Percentiles rank a stretch among this genome's conserved stretches.
Conservation (phyloP, 2,113 vertebrate genomes). For the Cavia porcellus region DNA sequence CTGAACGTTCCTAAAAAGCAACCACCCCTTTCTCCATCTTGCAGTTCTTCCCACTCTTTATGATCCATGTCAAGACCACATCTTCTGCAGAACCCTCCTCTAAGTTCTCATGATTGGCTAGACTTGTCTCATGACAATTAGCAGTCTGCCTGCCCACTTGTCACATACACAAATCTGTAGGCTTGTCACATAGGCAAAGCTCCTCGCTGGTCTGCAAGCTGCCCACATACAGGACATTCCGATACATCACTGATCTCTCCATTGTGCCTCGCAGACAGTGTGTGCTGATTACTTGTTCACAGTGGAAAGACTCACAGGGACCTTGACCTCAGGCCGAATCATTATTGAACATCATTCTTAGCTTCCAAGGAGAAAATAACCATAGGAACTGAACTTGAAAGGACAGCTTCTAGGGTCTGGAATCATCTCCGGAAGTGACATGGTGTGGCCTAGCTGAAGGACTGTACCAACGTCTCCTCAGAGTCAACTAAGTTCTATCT, state of each 20-base stretch:
- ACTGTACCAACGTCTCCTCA: not conserved
- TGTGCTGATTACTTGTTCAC: not conserved
- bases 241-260: fast-evolving
- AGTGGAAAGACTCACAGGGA: not conserved
- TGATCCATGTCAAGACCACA: not conserved
- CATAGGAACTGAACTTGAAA: not conserved
- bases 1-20: too few relatives aligned
- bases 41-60: not conserved
- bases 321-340: not conserved
- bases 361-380: constrained; percentile 62
- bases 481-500: not conserved
- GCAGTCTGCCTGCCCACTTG: not conserved
- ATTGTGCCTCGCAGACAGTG: not conserved
- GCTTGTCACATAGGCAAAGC: not conserved
- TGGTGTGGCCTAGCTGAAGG: not conserved
- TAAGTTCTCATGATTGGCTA: not conserved
- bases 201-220: not conserved
- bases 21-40: not conserved
- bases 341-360: not conserved
- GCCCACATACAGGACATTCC: too few relatives aligned
- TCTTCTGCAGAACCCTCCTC: not conserved
- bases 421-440: fast-evolving
- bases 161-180: not conserved
- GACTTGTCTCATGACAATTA: not conserved
- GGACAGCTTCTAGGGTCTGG: not conserved